phyloP scores from a whole-genome alignment of 2,797 vertebrate genomes.

The Tympanoctomys barrerae region DNA sequence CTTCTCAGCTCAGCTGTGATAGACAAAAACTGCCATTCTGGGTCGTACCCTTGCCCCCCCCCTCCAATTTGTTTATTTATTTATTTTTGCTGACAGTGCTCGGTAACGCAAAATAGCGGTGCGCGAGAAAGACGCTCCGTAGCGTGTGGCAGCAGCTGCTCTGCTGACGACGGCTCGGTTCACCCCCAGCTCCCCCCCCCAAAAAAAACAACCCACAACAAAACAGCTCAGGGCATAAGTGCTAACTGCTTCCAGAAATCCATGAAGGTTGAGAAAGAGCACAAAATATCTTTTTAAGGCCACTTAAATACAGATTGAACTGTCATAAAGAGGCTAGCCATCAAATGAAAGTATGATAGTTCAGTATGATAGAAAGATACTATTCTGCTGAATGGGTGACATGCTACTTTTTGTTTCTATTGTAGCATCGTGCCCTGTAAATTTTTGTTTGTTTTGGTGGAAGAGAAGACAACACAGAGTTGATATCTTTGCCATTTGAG shows the following conservation, averaged over 20 bases:
- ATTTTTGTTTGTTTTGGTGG: slow-evolving; percentile 26
- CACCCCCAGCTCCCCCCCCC: background rate
- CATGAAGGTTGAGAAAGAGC: slow-evolving; percentile 55
- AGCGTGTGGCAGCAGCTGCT: slow-evolving; percentile 57
- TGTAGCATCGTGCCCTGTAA: slow-evolving; percentile 52
- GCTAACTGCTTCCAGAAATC: slow-evolving; percentile 66
- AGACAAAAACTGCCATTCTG: slow-evolving; percentile 46
- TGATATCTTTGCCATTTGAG: slow-evolving; percentile 50
- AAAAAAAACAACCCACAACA: background rate
- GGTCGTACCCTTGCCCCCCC: background rate
- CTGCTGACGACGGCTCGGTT: slow-evolving; percentile 74
- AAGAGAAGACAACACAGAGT: slow-evolving; percentile 48
- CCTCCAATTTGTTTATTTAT: background rate
- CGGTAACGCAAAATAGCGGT: slow-evolving; percentile 67
- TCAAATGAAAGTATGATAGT: slow-evolving; percentile 71
- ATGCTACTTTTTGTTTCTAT: slow-evolving; percentile 77
- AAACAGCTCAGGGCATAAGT: background rate
- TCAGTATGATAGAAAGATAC: slow-evolving; percentile 54
- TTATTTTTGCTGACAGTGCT: slow-evolving; percentile 72
- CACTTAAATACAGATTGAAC: slow-evolving; percentile 60
- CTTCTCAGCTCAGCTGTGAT: slow-evolving; percentile 61
- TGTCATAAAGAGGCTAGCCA: slow-evolving; percentile 62
- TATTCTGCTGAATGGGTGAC: slow-evolving; percentile 49
- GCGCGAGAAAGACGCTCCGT: slow-evolving; percentile 63
- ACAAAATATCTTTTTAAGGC: slow-evolving; percentile 68